phyloP scores from a whole-genome alignment of 2,888 invertebrate genomes.

The Bembecia ichneumoniformis region DNA sequence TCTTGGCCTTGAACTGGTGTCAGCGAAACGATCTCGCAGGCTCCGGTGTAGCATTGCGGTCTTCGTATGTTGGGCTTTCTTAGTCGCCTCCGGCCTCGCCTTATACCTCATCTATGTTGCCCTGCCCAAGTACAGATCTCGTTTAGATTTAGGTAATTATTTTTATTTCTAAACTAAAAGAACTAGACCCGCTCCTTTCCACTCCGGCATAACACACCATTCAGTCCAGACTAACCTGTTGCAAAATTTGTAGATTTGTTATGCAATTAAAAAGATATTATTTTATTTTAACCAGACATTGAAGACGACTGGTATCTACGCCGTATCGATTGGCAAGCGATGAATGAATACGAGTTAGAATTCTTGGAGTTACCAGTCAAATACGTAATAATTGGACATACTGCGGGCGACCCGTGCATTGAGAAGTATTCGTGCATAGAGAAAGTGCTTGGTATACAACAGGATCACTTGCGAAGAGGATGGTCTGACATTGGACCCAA shows the following conservation, averaged over 20 bases:
- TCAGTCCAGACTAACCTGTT: neutral
- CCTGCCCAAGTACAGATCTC: slow-evolving; percentile 22
- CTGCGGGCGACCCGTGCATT: slow-evolving; percentile 31
- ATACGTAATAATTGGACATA: slow-evolving; percentile 45
- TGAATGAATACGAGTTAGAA: slow-evolving; percentile 29
- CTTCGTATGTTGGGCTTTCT: slow-evolving; percentile 56
- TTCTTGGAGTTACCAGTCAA: slow-evolving; percentile 36
- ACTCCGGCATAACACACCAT: neutral
- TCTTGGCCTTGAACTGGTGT: slow-evolving; percentile 54
- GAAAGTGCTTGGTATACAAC: slow-evolving; percentile 33
- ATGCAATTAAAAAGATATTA: neutral
- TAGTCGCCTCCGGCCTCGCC: slow-evolving; percentile 40
- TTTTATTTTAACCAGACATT: slow-evolving; percentile 16
- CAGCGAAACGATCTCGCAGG: slow-evolving; percentile 32
- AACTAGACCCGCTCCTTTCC: no score
- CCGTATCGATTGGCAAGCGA: slow-evolving; percentile 53
- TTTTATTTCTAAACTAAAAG: no score
- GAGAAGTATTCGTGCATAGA: slow-evolving; percentile 35
- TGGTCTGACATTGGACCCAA: slow-evolving; percentile 51
- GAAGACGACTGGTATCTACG: slow-evolving; percentile 52
- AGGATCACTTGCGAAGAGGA: slow-evolving; percentile 28
- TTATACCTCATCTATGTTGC: slow-evolving; percentile 37
- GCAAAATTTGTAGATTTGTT: neutral
- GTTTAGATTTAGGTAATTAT: slow-evolving; percentile 49
- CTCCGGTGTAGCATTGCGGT: slow-evolving; percentile 58